Percentiles rank a stretch among this genome's conserved stretches.
Evolutionary conservation across 2,888 invertebrate species (phyloP).

Genomic region (Spisula subtruncata): DNA sequence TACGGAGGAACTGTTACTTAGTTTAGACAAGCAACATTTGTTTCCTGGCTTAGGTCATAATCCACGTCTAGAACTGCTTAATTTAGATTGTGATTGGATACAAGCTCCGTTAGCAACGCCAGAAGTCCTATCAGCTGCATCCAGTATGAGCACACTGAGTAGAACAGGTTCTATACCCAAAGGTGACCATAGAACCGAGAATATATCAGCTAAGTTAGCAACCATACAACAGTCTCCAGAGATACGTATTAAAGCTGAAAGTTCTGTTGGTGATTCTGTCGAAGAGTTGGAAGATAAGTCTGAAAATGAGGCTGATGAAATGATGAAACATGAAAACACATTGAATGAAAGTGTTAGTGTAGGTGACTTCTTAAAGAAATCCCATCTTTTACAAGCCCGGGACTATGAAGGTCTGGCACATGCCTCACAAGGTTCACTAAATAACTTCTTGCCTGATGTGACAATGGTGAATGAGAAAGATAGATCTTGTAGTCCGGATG

Average conservation of each 20-base stretch:
- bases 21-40: slow-evolving; percentile 67
- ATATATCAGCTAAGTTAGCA: slow-evolving; percentile 72
- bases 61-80: slow-evolving; percentile 67
- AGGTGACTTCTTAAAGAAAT: slow-evolving; percentile 45
- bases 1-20: slow-evolving; percentile 77
- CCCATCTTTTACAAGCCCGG: not conserved
- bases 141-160: slow-evolving; percentile 90
- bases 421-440: slow-evolving; percentile 61
- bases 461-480: slow-evolving; percentile 12
- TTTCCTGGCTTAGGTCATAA: slow-evolving; percentile 67
- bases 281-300: slow-evolving; percentile 31
- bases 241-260: slow-evolving; percentile 60
- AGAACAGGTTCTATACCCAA: slow-evolving; percentile 53
- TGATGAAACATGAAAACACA: slow-evolving; percentile 18
- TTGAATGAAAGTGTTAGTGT: slow-evolving; percentile 48
- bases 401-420: slow-evolving; percentile 20
- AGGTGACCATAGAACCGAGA: slow-evolving; percentile 87
- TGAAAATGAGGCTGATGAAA: slow-evolving; percentile 28
- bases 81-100: slow-evolving; percentile 72
- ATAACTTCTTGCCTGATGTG: slow-evolving; percentile 56
- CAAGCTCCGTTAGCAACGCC: slow-evolving; percentile 94
- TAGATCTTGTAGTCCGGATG: not conserved
- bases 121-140: slow-evolving; percentile 94
- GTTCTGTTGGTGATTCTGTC: slow-evolving; percentile 43
- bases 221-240: slow-evolving; percentile 82